Percentiles rank a stretch among this genome's conserved stretches.
Conservation (phyloP, 2,888 invertebrate genomes). For the Lepetodrilus schrolli region DNA sequence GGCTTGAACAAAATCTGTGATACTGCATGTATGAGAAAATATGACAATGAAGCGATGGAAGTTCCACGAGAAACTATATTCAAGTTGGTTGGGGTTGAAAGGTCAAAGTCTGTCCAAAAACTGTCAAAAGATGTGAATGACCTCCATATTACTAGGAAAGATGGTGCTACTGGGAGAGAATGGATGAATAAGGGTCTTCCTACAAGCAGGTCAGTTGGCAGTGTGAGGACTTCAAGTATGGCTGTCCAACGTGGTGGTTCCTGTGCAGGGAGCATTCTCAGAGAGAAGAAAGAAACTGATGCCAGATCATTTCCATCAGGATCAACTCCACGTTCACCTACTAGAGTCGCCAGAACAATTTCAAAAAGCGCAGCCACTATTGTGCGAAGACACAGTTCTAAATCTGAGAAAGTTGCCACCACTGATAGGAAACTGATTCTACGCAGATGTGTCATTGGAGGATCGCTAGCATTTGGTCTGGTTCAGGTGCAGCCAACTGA, state of each 20-base stretch:
- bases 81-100: neutral
- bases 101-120: neutral
- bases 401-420: neutral
- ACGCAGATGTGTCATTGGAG: slow-evolving; percentile 40
- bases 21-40: neutral
- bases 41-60: neutral
- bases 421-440: slow-evolving; percentile 30
- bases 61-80: neutral
- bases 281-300: neutral
- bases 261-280: neutral
- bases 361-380: no score
- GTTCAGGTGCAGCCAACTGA: slow-evolving; percentile 34
- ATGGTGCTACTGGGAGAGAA: neutral
- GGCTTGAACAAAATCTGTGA: neutral
- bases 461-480: slow-evolving; percentile 40
- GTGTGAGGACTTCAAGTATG: neutral
- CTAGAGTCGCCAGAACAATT: no score
- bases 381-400: neutral
- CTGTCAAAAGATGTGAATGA: neutral
- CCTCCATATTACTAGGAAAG: neutral
- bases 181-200: neutral
- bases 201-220: neutral
- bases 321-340: neutral
- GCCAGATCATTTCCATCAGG: neutral
- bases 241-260: neutral